Percentiles rank a stretch among this genome's conserved stretches.
Evolutionary conservation across 2,797 vertebrate genomes (phyloP).

Genomic region (Ataeniobius toweri): DNA sequence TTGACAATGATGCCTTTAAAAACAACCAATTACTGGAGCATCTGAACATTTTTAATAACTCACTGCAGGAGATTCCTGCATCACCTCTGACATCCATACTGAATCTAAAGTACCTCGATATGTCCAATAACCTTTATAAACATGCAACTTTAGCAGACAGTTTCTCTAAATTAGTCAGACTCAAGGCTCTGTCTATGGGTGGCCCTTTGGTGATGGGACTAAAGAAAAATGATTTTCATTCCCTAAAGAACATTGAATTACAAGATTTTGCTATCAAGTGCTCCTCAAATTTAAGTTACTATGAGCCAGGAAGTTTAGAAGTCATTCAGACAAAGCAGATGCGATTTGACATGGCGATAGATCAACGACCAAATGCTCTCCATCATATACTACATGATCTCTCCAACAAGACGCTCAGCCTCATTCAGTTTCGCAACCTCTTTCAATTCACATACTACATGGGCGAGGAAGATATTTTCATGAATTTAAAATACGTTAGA

Average conservation of each 20-base stretch:
- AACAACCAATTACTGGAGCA: conserved; percentile 75
- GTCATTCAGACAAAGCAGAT: conserved; percentile 74
- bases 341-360: conserved; percentile 84
- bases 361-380: conserved; percentile 68
- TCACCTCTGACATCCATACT: conserved; percentile 70
- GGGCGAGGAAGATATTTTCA: conserved; percentile 76
- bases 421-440: conserved; percentile 85
- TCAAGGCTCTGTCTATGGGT: conserved; percentile 81
- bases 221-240: conserved; percentile 71
- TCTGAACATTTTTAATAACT: conserved; percentile 86
- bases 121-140: conserved; percentile 87
- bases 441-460: conserved; percentile 87
- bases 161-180: conserved; percentile 72
- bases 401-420: conserved; percentile 72
- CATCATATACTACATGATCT: conserved; percentile 80
- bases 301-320: conserved; percentile 82
- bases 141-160: conserved; percentile 56
- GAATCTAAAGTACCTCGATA: conserved; percentile 70
- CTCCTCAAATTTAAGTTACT: conserved; percentile 75
- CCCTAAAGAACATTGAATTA: conserved; percentile 73
- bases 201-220: conserved; percentile 78
- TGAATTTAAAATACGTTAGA: conserved; percentile 66
- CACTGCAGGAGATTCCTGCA: conserved; percentile 77
- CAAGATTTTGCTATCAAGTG: conserved; percentile 83
- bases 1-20: conserved; percentile 76